Base-by-base conservation (phyloP, 2,888 invertebrate species). In the Eutolmus rufibarbis region DNA sequence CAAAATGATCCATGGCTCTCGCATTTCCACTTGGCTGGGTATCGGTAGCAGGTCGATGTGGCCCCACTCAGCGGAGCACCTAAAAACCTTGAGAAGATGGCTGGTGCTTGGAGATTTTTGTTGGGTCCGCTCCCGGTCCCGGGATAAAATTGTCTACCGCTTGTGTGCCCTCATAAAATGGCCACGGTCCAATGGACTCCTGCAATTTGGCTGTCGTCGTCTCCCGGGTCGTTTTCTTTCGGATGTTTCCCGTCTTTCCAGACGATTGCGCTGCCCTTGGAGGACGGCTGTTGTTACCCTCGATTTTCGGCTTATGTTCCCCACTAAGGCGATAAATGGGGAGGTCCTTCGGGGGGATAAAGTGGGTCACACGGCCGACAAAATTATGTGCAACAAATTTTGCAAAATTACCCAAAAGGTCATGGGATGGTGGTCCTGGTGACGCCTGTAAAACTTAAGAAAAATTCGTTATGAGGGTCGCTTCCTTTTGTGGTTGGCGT, bases 181-280 rank as follows among this genome's bases (percentile, higher is more conserved):
- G 74, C 1, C 74, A 85, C 43, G 74, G 85, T 74, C 74, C 85
- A 74, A 85, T 74, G 12, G 37, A 46, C 43, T 85, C 8, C 31
- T 85, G 74, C 85, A 46, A 74, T 74, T 74, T 46, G 74, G 85
- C 74, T 85, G 85, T 85, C 74, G 82, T 84, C 56, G 66, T 43
- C 57, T 66, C 57, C 34, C 3, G 23, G 37, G 14, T 46, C 9
- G 34, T 74, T 40, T 66, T 46, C 28, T 12, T 66, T 66, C 28
- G 23, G 28, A 66, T 66, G 14, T 66, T 66, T 66, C 14, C 9
- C 66, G n/a, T 23, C 74, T 43, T 74, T 74, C 43, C n/a, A 46
- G 9, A 46, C 85, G 85, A 85, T 85, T 85, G 46, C 14, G 9
- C 19, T 28, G 82, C 4, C n/a, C 84, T 81, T 51, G 81, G 81